Evolutionary conservation across 2,797 vertebrate species (phyloP).

Genomic region (Perodicticus potto): DNA sequence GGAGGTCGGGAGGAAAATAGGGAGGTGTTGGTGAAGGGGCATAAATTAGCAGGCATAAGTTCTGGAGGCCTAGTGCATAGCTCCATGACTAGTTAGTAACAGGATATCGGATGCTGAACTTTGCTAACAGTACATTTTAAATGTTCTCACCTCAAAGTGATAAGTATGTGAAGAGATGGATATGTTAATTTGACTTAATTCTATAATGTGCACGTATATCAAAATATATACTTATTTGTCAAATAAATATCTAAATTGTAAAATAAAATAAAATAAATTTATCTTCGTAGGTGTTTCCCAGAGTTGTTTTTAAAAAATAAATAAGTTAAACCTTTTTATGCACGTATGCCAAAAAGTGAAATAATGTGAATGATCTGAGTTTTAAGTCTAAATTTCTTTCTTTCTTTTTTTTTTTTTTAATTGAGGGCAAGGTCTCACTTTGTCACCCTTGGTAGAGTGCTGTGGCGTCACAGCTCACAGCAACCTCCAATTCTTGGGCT

Average conservation of each 20-base stretch:
- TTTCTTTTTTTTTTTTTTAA: no score
- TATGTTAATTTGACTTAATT: not conserved
- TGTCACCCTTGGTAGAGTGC: no score
- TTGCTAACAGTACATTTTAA: not conserved
- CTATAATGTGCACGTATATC: not conserved
- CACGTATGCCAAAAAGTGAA: constrained; percentile 21
- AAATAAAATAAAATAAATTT: not conserved
- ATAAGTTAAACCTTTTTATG: not conserved
- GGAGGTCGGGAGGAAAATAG: not conserved
- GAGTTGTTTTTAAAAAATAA: not conserved
- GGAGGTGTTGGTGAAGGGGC: not conserved
- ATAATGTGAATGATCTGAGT: not conserved
- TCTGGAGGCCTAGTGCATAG: not conserved
- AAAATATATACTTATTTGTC: not conserved
- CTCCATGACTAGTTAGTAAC: not conserved
- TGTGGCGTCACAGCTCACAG: no score
- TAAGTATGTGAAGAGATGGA: not conserved
- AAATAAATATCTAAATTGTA: not conserved
- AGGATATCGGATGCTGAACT: not conserved
- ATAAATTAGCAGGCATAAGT: not conserved
- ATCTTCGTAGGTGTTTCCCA: not conserved
- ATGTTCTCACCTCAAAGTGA: not conserved
- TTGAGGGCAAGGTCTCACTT: no score
- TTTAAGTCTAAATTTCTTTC: not conserved
- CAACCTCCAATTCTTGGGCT: no score